These are phyloP conservation scores for Falco concolor DNA, from an alignment of 2,797 vertebrate species.

Conservation along the genomic window DNA sequence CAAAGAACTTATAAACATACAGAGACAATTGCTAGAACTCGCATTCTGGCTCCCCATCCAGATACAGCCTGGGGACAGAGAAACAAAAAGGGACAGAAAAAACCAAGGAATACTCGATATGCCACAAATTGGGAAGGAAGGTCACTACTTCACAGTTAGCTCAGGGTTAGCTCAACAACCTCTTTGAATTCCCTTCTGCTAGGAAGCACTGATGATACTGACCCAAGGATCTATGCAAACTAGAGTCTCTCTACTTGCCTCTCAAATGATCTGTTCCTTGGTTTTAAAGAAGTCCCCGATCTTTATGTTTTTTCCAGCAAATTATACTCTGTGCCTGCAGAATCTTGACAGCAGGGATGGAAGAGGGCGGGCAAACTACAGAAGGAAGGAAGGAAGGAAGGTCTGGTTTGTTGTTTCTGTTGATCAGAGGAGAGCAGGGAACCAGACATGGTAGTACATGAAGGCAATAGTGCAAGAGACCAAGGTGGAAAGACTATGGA, in stretches of 20 bases:
- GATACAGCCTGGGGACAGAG: background rate
- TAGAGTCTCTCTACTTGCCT: background rate
- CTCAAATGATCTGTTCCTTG: background rate
- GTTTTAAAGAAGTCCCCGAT: background rate
- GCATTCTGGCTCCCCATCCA: background rate
- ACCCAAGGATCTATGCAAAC: background rate
- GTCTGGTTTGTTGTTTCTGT: background rate
- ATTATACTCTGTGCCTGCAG: background rate
- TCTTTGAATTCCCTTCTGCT: background rate
- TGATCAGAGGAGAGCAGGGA: background rate
- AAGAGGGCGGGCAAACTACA: background rate
- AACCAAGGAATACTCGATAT: background rate
- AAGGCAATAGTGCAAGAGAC: background rate
- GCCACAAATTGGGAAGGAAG: background rate
- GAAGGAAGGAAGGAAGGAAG: background rate
- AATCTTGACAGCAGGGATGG: background rate
- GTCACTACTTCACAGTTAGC: background rate
- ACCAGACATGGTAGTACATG: rapidly evolving
- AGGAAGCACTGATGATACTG: background rate
- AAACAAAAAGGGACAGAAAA: background rate
- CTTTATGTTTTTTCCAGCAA: background rate
- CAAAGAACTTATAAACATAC: background rate
- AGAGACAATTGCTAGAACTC: background rate
- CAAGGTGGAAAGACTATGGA: background rate
- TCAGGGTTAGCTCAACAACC: background rate